Base-by-base conservation (phyloP, 2,888 invertebrate genomes). In the Dichetophora obliterata region DNA sequence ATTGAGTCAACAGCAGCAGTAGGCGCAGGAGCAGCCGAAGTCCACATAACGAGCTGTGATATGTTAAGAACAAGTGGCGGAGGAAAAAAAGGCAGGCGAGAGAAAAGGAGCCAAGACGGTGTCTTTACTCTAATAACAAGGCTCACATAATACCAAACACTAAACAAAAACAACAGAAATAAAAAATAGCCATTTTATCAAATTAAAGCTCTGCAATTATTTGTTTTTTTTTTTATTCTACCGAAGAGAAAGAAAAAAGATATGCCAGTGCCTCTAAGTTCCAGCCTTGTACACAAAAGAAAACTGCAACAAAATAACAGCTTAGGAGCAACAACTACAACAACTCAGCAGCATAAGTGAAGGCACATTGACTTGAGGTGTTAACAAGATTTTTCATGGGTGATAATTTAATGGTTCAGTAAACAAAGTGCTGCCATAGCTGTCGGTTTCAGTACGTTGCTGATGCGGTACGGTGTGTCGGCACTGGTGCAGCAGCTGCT, bases 321-420 rank as follows among this genome's bases (percentile, higher is more conserved):
- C 37, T 52, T 52, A 69, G 52, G 59, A 72, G 48, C 52, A 69
- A 74, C 65, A 73, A 69, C 70, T 54, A 57, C 68, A 57, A 48
- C 66, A 66, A 75, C 43, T 43, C 11, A 11, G 11, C 43, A 11
- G 48, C 50, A 34, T 48, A 77, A 69, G 37, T 79, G 77, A 79
- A 79, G 65, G 77, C 79, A 78, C 78, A 78, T 80, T 79, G 80
- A 83, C 78, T 80, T 79, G 80, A 83, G 82, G 83, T 83, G 82
- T 83, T 82, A 83, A 82, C 83, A 83, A 81, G 82, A 83, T 82
- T 82, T 83, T 82, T 82, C 82, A 81, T 82, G 81, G 82, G 81
- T 80, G 83, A 82, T 83, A 83, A 82, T 83, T 83, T 83, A 81
- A 82, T 82, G 82, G 81, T 82, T 80, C 80, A 80, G 80, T 78